Evolutionary conservation across 2,113 vertebrate species (phyloP), one percentile per base, ranked within the genome.

Genomic region (Barnardius zonarius): DNA sequence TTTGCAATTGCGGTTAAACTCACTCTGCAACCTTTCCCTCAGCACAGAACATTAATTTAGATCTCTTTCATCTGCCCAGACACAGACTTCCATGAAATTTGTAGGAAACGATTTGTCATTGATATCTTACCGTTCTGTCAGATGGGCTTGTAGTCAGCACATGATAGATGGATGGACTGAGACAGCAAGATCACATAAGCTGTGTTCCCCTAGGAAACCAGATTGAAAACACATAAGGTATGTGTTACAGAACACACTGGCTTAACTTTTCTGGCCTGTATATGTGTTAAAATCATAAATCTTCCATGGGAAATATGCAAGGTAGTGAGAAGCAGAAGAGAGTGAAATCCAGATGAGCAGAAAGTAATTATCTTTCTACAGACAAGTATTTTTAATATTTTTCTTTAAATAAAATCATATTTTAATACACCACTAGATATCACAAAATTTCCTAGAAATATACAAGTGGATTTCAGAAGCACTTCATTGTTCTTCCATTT

Each of bases 61-160:
- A 41, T 59, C n/a, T 76, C 35, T 78, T 14, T 63, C 68, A n/a
- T 90, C 37, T 62, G 17, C 31, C 59, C 4, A 2, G n/a, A 5
- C 49, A 48, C 44, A 63, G 72, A 63, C 19, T 43, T 44, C 1
- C 25, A 17, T 11, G 24, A 80, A 70, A 83, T 88, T 54, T 77
- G 24, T 41, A 31, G 59, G 76, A 92, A 92, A 90, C 67, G 1
- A 59, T 88, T 92, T 67, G n/a, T 59, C 49, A 67, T 6, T 80
- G 37, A 41, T 62, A 49, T 20, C 41, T 80, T 83, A 69, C 61
- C 25, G 83, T 63, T 80, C 63, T 88, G 83, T 69, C 70, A 66
- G 44, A 33, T 31, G 28, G n/a, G 11, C 33, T 79, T 61, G 70
- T 46, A 59, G 51, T 39, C 0, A 0, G 67, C 41, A 54, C 3